A percentile compares a stretch with the other conserved stretches of the same genome.
phyloP scores from a whole-genome alignment of 2,888 invertebrate genomes.

The Synanthedon vespiformis region DNA sequence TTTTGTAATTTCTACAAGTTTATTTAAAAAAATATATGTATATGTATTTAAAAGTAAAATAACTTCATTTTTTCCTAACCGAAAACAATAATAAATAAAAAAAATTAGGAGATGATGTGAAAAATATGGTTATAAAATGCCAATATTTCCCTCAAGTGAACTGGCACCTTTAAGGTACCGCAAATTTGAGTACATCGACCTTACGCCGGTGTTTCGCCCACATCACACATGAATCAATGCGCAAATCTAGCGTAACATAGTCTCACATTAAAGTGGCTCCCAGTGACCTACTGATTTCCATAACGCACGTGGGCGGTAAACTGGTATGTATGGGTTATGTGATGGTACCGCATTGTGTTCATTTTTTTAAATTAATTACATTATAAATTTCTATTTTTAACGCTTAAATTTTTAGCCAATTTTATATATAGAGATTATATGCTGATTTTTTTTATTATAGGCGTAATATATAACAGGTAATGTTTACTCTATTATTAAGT shows the following conservation, averaged over 20 bases:
- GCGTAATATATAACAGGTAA: too few relatives aligned
- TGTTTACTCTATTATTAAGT: too few relatives aligned
- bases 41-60: too few relatives aligned
- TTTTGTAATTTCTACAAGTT: too few relatives aligned
- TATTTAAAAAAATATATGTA: too few relatives aligned
- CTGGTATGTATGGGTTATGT: neutral
- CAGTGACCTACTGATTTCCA: slow-evolving; percentile 68
- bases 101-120: too few relatives aligned
- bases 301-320: slow-evolving; percentile 41
- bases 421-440: too few relatives aligned
- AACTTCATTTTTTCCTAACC: too few relatives aligned
- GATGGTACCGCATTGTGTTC: neutral
- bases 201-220: slow-evolving; percentile 48
- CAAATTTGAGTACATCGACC: slow-evolving; percentile 66
- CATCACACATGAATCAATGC: slow-evolving; percentile 47
- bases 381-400: too few relatives aligned
- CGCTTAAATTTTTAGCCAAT: too few relatives aligned
- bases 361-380: neutral
- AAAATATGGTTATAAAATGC: neutral
- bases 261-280: slow-evolving; percentile 36
- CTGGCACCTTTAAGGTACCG: slow-evolving; percentile 32
- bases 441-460: too few relatives aligned
- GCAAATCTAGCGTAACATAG: slow-evolving; percentile 35
- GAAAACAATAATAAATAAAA: too few relatives aligned
- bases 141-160: neutral